Percentiles rank a stretch among this genome's conserved stretches.
Evolutionary conservation across 2,113 vertebrate species (phyloP).

Genomic region (Spheniscus mendiculus): DNA sequence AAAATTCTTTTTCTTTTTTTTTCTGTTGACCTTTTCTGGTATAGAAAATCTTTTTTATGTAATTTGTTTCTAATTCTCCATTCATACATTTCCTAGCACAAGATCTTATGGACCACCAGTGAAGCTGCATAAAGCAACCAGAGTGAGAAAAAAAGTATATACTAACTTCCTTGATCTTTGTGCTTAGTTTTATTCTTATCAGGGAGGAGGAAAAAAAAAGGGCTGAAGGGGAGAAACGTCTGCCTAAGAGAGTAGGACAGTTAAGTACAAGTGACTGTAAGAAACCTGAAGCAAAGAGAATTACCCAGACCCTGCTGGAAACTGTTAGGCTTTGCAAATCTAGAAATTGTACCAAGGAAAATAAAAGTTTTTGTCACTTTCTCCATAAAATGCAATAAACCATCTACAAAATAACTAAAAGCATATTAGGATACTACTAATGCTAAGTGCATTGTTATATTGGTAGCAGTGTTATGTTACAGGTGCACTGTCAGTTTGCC

Average conservation of each 20-base stretch:
- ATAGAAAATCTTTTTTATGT: background rate
- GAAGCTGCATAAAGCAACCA: background rate
- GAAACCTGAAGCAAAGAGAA: background rate
- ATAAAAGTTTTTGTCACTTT: background rate
- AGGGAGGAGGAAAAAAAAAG: background rate
- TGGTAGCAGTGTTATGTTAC: too few species aligned
- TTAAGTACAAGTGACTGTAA: background rate
- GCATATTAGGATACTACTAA: background rate
- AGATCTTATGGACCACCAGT: background rate
- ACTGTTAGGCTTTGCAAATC: background rate
- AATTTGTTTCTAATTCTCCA: background rate
- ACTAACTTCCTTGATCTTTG: background rate
- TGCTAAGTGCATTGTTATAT: accelerated
- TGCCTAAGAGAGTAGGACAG: background rate
- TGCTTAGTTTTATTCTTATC: background rate
- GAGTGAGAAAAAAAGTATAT: background rate
- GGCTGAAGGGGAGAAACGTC: accelerated
- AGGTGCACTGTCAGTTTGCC: background rate
- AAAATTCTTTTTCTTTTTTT: background rate
- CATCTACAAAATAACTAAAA: background rate
- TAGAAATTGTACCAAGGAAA: background rate
- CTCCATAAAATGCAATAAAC: background rate
- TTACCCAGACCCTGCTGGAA: background rate
- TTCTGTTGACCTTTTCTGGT: background rate
- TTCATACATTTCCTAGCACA: background rate